Base-by-base conservation (phyloP, 2,888 invertebrate genomes). In the Congeria kusceri region DNA sequence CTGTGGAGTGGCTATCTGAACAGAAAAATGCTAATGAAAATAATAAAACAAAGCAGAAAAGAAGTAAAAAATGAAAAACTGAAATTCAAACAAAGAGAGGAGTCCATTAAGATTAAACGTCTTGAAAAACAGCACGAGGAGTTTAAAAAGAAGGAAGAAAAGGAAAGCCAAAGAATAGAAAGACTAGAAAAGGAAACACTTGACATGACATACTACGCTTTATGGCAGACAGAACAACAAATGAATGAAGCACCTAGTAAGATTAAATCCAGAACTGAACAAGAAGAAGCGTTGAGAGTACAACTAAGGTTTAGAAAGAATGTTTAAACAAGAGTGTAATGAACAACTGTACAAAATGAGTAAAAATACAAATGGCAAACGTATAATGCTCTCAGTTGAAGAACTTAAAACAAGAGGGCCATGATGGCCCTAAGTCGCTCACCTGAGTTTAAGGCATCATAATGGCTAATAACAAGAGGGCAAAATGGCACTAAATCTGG, bases 241-340 rank as follows among this genome's bases (percentile, higher is more conserved):
- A 53, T 70, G 0, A 39, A 62, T 4, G 25, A 32, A 0, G 44
- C 28, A 18, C 23, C 63, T n/a, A 28, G n/a, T 32, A 39, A 72
- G 46, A 72, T 64, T 5, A 64, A 44, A 29, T 23, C 23, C 2
- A 64, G 64, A 58, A 47, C 27, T 25, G 71, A 72, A 25, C 32
- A 64, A 56, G 64, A 64, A 47, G 64, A 64, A 11, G 71, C 71
- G 18, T 44, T 72, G 25, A 64, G 57, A 29, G 64, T 57, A 5
- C 57, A 72, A 47, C 44, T 64, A 57, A 47, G 71, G 13, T 72
- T 72, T 32, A 44, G 64, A 23, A 72, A 64, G 44, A 65, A 72
- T 27, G 64, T 72, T 5, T 72, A 3, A 49, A 18, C 64, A 72
- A 64, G 57, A 57, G 15, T 57, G 28, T 46, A 20, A 49, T 28